Percentiles rank a stretch among this genome's conserved stretches.
Evolutionary conservation across 2,113 vertebrate genomes (phyloP).

Genomic region (Phalacrocorax pelagicus): DNA sequence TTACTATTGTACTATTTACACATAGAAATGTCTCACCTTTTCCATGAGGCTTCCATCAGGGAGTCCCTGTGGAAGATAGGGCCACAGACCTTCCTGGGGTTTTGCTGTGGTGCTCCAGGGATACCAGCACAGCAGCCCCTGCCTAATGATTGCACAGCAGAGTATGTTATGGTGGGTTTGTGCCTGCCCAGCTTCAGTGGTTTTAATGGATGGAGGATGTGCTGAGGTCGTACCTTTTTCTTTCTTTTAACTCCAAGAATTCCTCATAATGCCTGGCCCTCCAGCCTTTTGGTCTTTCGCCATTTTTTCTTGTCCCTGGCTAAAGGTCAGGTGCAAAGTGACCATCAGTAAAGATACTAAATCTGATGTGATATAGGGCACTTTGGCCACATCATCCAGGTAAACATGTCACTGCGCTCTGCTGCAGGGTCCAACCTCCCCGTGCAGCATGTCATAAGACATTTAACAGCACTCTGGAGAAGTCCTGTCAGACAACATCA

Average conservation of each 20-base stretch:
- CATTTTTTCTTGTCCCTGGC: background rate
- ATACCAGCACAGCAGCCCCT: background rate
- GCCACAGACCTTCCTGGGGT: background rate
- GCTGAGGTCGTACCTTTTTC: background rate
- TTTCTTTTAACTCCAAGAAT: background rate
- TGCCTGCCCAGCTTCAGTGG: background rate
- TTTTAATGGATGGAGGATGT: background rate
- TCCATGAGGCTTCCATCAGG: background rate
- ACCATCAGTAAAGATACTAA: background rate
- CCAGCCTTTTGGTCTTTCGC: background rate
- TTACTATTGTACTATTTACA: background rate
- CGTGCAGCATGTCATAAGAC: background rate
- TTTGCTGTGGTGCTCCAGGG: background rate
- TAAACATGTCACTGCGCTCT: accelerated
- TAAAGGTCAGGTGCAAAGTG: background rate
- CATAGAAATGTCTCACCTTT: background rate
- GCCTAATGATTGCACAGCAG: background rate
- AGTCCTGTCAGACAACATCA: background rate
- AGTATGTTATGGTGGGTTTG: background rate
- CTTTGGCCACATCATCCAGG: background rate
- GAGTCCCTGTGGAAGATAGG: background rate
- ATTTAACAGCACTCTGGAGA: background rate
- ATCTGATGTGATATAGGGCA: background rate
- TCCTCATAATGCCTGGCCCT: background rate
- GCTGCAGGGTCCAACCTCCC: background rate